These are phyloP conservation scores for Aythya baeri DNA, from an alignment of 2,113 vertebrate species.

Conservation along the genomic window DNA sequence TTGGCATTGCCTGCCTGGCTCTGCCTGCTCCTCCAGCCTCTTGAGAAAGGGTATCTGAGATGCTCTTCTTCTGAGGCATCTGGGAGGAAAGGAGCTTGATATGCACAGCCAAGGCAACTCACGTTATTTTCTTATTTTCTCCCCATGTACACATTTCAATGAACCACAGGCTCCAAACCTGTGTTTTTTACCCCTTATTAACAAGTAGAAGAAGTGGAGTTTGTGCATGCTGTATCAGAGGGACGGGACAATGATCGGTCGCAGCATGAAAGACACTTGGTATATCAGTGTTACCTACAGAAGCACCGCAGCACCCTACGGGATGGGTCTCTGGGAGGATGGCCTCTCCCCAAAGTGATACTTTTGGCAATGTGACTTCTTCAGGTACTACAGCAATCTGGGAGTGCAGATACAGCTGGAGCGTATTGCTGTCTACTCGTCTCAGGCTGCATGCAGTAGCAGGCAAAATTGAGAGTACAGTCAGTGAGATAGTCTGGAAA, in stretches of 20 bases:
- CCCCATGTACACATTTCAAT: neutral
- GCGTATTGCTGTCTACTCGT: conserved; percentile 20
- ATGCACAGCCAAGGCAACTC: neutral
- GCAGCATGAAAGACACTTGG: conserved; percentile 23
- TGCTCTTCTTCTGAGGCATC: neutral
- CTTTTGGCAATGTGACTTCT: neutral
- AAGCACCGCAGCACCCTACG: neutral
- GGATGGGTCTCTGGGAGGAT: neutral
- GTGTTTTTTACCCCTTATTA: neutral
- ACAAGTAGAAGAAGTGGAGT: conserved; percentile 22
- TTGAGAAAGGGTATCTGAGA: neutral
- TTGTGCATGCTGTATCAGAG: conserved; percentile 13
- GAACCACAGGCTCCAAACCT: neutral
- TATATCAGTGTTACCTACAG: conserved; percentile 15
- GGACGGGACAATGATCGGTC: neutral
- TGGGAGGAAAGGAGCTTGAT: neutral
- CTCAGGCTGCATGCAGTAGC: conserved; percentile 68
- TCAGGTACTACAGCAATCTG: conserved; percentile 54
- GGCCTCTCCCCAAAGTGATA: neutral
- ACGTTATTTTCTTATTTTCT: neutral
- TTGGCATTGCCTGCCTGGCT: neutral
- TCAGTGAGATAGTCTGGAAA: conserved; percentile 48
- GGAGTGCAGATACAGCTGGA: conserved; percentile 49
- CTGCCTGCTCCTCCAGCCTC: neutral
- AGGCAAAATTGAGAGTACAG: conserved; percentile 62